Evolutionary conservation across 23 tunicate species (phyloP).

Genomic region (Clavelina lepadiformis): DNA sequence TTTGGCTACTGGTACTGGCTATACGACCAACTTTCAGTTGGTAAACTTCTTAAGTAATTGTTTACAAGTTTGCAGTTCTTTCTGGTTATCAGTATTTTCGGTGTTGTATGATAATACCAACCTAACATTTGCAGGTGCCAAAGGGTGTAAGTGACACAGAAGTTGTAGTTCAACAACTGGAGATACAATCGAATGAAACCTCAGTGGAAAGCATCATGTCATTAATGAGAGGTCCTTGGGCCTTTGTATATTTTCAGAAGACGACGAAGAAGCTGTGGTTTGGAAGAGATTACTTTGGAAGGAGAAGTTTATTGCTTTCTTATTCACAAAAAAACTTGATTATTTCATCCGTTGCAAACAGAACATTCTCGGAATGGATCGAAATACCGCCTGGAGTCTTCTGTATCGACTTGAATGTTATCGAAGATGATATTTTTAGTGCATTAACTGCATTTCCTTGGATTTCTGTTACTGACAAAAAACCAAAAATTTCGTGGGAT

Average conservation of each 20-base stretch:
- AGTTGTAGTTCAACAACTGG: conserved; percentile 15
- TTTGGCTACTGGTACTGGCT: no score
- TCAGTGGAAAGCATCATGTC: conserved; percentile 21
- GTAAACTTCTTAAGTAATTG: no score
- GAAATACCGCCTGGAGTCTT: conserved; percentile 64
- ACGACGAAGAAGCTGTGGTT: conserved; percentile 39
- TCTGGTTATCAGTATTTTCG: no score
- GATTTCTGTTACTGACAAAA: conserved; percentile 20
- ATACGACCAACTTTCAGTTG: no score
- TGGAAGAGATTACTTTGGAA: conserved; percentile 88
- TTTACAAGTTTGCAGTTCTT: no score
- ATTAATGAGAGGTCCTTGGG: conserved; percentile 71
- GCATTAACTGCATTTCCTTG: conserved; percentile 29
- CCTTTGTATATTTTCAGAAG: conserved; percentile 52
- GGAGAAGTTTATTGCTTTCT: conserved; percentile 59
- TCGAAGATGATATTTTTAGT: not conserved
- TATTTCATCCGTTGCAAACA: conserved; percentile 12
- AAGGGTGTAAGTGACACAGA: conserved; percentile 49
- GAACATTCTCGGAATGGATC: conserved; percentile 23
- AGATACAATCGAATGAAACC: not conserved
- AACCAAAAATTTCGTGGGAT: not conserved
- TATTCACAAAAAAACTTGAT: not conserved
- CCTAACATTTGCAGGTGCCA: conserved; percentile 30
- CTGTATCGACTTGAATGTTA: conserved; percentile 15
- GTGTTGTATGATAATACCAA: no score